Conservation (phyloP, 2,113 vertebrate species). For the Ctenomys sociabilis region DNA sequence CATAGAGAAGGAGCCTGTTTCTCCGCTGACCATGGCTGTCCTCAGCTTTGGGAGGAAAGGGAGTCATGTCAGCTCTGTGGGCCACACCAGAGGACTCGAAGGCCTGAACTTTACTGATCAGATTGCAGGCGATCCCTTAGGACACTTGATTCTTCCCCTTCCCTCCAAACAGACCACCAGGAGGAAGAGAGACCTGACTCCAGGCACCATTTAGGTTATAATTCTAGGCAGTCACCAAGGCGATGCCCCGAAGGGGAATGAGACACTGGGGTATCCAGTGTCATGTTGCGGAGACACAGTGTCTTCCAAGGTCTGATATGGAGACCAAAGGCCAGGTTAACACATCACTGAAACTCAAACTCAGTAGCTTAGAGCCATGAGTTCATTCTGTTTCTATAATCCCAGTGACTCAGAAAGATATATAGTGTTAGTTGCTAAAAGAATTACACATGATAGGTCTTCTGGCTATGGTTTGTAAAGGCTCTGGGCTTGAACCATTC, state of each 20-base stretch:
- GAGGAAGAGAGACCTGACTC: background rate
- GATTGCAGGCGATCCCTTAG: background rate
- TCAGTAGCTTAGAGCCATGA: background rate
- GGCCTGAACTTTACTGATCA: background rate
- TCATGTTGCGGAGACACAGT: background rate
- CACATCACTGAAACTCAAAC: background rate
- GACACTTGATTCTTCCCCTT: background rate
- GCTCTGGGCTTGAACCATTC: background rate
- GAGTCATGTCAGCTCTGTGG: slow-evolving; percentile 42
- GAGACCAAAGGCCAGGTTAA: background rate
- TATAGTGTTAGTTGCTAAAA: background rate
- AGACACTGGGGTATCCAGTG: accelerated
- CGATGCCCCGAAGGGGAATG: background rate
- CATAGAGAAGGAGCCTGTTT: slow-evolving; percentile 92
- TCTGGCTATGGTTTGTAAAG: background rate
- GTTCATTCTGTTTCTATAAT: background rate
- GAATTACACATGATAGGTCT: background rate
- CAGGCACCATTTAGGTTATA: background rate
- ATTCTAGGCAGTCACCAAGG: background rate
- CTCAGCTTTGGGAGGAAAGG: slow-evolving; percentile 89
- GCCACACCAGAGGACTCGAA: background rate
- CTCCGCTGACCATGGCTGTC: slow-evolving; percentile 96
- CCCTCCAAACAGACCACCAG: background rate
- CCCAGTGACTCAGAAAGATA: background rate
- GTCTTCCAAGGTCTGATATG: background rate